Percentiles rank a stretch among this genome's conserved stretches.
These are phyloP conservation scores for Coptotermes formosanus DNA, from an alignment of 1,140 invertebrate genomes.

Conservation along the genomic window DNA sequence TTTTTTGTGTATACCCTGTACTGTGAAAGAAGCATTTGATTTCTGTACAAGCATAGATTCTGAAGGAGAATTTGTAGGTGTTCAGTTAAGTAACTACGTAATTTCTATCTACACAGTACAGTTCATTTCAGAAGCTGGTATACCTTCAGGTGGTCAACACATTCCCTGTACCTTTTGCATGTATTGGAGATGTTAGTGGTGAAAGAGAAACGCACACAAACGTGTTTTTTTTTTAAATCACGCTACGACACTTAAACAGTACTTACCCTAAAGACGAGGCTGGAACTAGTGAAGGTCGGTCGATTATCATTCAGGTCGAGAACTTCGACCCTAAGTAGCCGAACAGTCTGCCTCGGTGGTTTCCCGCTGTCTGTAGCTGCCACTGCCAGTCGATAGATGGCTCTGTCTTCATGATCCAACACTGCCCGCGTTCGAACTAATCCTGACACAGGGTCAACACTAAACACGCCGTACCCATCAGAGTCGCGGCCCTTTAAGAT, in stretches of 20 bases:
- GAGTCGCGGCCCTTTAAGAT: conserved; percentile 80
- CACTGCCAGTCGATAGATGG: conserved; percentile 80
- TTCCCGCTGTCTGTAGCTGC: conserved; percentile 82
- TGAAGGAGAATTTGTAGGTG: no score
- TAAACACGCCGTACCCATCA: conserved; percentile 80
- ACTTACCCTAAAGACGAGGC: conserved; percentile 79
- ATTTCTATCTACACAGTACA: no score
- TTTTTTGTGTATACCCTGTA: no score
- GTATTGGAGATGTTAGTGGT: no score
- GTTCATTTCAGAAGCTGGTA: no score
- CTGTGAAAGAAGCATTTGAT: no score
- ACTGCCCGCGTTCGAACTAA: conserved; percentile 83
- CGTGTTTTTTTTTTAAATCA: no score
- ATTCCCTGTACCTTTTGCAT: no score
- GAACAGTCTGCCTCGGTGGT: conserved; percentile 76
- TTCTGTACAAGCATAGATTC: no score
- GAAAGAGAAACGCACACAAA: no score
- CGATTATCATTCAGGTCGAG: conserved; percentile 88
- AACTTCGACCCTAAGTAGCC: conserved; percentile 81
- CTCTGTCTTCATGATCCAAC: conserved; percentile 87
- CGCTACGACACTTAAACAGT: neutral
- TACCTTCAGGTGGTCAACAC: no score
- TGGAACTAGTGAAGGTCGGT: conserved; percentile 87
- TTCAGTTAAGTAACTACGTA: no score
- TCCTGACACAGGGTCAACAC: conserved; percentile 81